These are phyloP conservation scores for Macrosoma leucophasiata DNA, from an alignment of 2,888 invertebrate species.

Conservation along the genomic window DNA sequence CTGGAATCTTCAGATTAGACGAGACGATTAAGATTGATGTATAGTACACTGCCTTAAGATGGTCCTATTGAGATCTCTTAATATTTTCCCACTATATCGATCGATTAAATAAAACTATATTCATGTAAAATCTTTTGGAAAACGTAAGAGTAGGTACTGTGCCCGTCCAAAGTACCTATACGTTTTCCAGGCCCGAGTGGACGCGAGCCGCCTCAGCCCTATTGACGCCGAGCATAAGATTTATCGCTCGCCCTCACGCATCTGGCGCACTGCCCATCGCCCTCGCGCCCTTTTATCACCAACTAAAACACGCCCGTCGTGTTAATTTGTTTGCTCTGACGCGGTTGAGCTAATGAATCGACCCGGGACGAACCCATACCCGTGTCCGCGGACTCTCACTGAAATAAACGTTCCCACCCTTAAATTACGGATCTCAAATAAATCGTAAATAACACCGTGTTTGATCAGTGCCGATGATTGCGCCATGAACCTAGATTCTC, in stretches of 20 bases:
- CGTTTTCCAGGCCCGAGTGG: too few species aligned
- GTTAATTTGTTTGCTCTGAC: conserved; percentile 75
- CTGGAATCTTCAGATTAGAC: too few species aligned
- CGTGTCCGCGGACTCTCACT: conserved; percentile 51
- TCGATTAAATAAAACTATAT: too few species aligned
- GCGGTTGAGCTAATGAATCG: conserved; percentile 71
- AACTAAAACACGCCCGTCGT: conserved; percentile 66
- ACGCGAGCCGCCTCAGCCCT: conserved; percentile 21
- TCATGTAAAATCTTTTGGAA: too few species aligned
- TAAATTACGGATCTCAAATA: conserved; percentile 60
- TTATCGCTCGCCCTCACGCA: conserved; percentile 61
- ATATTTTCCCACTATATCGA: too few species aligned
- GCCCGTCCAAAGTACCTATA: too few species aligned
- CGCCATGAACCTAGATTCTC: too few species aligned
- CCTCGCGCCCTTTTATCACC: conserved; percentile 69
- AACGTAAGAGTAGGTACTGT: too few species aligned
- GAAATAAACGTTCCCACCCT: conserved; percentile 66
- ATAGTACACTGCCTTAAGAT: too few species aligned
- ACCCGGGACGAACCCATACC: conserved; percentile 66
- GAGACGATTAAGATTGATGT: too few species aligned
- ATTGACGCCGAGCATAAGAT: conserved; percentile 43
- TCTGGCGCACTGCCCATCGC: conserved; percentile 60
- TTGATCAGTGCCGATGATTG: conserved; percentile 14
- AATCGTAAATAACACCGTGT: conserved; percentile 59
- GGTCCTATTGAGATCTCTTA: too few species aligned